Percentiles rank a stretch among this genome's conserved stretches.
Conservation (phyloP, 2,888 invertebrate species). For the Xanthorhoe designata region DNA sequence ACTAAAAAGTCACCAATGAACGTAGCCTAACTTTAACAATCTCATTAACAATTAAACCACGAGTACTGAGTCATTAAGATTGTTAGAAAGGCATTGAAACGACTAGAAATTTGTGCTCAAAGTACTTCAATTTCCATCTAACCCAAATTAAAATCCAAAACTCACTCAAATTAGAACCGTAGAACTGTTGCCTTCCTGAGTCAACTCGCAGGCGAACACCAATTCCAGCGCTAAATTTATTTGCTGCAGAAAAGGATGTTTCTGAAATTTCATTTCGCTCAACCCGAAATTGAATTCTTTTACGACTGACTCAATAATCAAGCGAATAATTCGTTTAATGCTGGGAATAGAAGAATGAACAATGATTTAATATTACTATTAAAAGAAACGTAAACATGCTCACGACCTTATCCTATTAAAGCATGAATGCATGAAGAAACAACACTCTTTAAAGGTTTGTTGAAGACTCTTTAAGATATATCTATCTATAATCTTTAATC, state of each 20-base stretch:
- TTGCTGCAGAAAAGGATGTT: constrained; percentile 67
- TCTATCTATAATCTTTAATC: too few species aligned
- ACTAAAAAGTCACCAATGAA: too few species aligned
- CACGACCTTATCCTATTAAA: too few species aligned
- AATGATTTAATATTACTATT: neutral
- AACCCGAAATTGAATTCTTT: constrained; percentile 78
- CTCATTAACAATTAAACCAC: too few species aligned
- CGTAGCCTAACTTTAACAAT: too few species aligned
- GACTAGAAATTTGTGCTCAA: neutral
- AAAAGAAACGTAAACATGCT: too few species aligned
- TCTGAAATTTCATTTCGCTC: constrained; percentile 72
- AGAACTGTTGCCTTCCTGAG: constrained; percentile 39
- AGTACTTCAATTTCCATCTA: neutral
- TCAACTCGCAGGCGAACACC: constrained; percentile 47
- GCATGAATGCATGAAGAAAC: too few species aligned
- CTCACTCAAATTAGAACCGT: constrained; percentile 21
- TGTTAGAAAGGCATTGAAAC: neutral
- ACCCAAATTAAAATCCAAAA: constrained; percentile 12
- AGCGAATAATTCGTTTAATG: constrained; percentile 79
- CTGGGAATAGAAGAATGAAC: constrained; percentile 12
- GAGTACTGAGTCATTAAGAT: too few species aligned
- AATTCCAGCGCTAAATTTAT: constrained; percentile 67
- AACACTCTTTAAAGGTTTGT: too few species aligned
- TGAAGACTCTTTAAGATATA: too few species aligned
- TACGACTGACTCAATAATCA: constrained; percentile 77